These are phyloP conservation scores for Ornithorhynchus anatinus DNA, from an alignment of 2,113 vertebrate genomes.

Conservation along the genomic window DNA sequence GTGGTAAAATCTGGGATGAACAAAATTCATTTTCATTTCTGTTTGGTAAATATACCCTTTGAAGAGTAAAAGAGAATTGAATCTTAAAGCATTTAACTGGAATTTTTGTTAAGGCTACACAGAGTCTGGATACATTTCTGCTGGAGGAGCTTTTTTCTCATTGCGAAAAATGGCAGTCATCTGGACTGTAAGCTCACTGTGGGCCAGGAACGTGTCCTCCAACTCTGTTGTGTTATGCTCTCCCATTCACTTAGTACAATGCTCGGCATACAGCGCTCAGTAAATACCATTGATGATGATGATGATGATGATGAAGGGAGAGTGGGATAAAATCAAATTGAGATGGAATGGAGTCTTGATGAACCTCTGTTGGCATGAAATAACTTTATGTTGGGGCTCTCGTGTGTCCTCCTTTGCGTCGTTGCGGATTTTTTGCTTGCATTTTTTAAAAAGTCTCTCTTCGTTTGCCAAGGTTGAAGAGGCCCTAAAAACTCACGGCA, in stretches of 20 bases:
- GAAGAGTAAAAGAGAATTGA: background rate
- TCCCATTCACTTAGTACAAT: no score
- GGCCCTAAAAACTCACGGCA: conserved; percentile 48
- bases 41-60: background rate
- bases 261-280: no score
- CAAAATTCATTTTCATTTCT: background rate
- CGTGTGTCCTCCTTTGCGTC: background rate
- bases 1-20: no score
- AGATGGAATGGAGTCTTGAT: background rate
- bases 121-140: background rate
- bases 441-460: background rate
- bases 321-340: no score
- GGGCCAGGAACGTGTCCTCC: no score
- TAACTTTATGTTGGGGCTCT: background rate
- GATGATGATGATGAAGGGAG: no score
- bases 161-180: background rate
- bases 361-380: background rate
- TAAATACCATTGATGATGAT: no score
- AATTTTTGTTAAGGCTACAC: no score
- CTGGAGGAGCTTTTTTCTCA: background rate
- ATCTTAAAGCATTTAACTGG: background rate
- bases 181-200: background rate
- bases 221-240: no score
- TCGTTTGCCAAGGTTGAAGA: conserved; percentile 48
- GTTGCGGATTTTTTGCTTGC: background rate